These are phyloP conservation scores for Carettochelys insculpta DNA, from an alignment of 2,113 vertebrate species.

Conservation along the genomic window DNA sequence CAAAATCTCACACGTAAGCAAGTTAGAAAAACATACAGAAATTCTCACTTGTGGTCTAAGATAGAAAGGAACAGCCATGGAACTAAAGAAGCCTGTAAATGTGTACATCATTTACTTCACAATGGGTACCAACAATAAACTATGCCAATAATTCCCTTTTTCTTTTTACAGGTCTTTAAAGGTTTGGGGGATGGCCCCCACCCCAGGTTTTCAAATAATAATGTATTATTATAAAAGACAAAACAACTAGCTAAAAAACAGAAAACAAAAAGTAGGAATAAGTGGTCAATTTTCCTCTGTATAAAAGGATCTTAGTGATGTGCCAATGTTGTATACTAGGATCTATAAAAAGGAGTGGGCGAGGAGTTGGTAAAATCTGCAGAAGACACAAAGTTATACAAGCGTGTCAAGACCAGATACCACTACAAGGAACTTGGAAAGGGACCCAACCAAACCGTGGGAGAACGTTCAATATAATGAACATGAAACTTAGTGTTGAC, in stretches of 20 bases:
- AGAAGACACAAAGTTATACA: background rate
- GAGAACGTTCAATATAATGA: background rate
- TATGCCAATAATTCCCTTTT: background rate
- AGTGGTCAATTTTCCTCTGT: background rate
- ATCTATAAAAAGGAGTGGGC: background rate
- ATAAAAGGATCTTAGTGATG: background rate
- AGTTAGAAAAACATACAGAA: background rate
- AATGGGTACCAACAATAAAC: background rate
- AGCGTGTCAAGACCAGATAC: background rate
- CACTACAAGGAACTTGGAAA: background rate
- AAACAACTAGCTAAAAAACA: background rate
- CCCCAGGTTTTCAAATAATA: background rate
- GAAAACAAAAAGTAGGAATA: background rate
- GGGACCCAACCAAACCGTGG: background rate
- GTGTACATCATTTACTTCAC: background rate
- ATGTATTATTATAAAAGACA: background rate
- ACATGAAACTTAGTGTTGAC: background rate
- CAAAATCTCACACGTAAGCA: background rate
- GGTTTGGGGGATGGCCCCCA: rapidly evolving
- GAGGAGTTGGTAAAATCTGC: background rate
- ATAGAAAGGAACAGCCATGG: background rate
- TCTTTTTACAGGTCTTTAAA: background rate
- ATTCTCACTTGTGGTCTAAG: background rate
- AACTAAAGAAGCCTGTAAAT: background rate
- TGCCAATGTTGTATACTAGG: background rate